A percentile compares a stretch with the other conserved stretches of the same genome.
Conservation (phyloP, 2,113 vertebrate species). For the Psilopsiagon aurifrons region DNA sequence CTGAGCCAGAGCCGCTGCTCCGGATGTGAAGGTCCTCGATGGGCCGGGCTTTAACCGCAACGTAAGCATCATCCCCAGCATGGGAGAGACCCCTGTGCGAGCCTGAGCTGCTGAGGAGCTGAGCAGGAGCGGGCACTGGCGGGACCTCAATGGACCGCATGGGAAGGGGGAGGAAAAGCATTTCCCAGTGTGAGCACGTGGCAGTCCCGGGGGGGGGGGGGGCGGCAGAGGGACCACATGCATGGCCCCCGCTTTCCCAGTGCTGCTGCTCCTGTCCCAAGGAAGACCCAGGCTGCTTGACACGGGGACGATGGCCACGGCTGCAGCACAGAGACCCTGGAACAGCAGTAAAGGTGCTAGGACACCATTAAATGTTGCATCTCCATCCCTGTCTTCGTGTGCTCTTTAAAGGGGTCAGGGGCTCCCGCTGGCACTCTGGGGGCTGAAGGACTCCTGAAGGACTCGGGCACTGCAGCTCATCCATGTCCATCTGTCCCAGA, state of each 20-base stretch:
- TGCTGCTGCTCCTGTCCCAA: background rate
- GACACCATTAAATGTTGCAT: background rate
- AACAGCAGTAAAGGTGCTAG: conserved; percentile 3
- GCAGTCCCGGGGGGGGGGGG: background rate
- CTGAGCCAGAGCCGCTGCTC: background rate
- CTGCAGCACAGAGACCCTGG: background rate
- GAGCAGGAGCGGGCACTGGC: fast-evolving
- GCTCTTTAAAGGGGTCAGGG: background rate
- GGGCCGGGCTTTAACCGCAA: background rate
- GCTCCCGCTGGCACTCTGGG: fast-evolving
- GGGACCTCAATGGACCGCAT: background rate
- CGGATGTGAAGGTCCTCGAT: background rate
- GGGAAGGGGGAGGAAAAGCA: background rate
- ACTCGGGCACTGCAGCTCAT: fast-evolving
- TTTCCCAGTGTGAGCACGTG: background rate
- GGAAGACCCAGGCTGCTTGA: fast-evolving
- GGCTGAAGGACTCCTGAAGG: too few relatives aligned
- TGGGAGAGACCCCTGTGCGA: fast-evolving
- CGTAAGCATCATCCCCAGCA: background rate
- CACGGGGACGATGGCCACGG: fast-evolving
- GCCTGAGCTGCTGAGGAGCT: fast-evolving
- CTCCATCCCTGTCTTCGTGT: background rate
- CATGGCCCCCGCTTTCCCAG: fast-evolving
- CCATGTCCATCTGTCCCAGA: background rate
- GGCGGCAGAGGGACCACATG: background rate